Evolutionary conservation across 1,140 invertebrate species (phyloP).

Genomic region (Argopecten irradians): DNA sequence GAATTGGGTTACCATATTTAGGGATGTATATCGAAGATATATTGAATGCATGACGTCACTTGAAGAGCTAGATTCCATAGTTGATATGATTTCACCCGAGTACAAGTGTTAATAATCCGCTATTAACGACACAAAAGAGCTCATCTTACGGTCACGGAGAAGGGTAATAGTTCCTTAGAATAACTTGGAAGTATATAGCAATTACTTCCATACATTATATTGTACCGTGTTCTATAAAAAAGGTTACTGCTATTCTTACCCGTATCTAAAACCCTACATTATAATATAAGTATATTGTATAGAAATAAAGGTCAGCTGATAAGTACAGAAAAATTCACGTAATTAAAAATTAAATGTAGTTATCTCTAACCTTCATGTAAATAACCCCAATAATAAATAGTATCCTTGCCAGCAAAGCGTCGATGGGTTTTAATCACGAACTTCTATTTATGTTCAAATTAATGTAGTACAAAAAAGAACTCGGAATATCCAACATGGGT

Average conservation of each 20-base stretch:
- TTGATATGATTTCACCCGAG: neutral
- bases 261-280: neutral
- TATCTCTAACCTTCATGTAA: neutral
- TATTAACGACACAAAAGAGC: neutral
- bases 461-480: neutral
- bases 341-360: constrained; percentile 24
- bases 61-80: neutral
- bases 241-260: neutral
- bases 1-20: too few species aligned
- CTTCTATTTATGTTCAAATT: neutral
- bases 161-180: neutral
- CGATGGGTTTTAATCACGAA: neutral
- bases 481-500: neutral
- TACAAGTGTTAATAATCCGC: neutral
- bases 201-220: neutral
- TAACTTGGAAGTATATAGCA: neutral
- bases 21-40: neutral
- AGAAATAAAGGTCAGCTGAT: neutral
- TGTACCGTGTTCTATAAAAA: neutral
- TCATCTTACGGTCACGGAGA: neutral
- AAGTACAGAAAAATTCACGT: neutral
- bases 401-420: neutral
- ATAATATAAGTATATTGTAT: neutral
- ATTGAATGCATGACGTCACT: neutral
- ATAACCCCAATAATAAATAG: neutral